Evolutionary conservation across 2,888 invertebrate genomes (phyloP).

Genomic region (Barypeithes pellucidus): DNA sequence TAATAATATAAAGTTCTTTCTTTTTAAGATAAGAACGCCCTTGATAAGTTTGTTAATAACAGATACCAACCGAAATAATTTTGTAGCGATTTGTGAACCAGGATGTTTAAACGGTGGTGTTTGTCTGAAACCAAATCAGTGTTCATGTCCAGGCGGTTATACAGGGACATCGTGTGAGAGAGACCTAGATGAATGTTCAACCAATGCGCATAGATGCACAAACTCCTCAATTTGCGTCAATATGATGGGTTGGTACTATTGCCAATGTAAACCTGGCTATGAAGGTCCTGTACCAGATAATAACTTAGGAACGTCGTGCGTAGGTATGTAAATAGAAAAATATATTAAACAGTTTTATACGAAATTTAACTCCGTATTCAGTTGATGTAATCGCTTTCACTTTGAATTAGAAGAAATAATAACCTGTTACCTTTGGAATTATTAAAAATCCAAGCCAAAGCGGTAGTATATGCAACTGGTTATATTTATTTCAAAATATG

Average conservation of each 20-base stretch:
- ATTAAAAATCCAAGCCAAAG: too few species aligned
- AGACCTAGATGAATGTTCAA: slow-evolving; percentile 89
- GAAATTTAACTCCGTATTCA: too few species aligned
- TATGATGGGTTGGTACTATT: slow-evolving; percentile 92
- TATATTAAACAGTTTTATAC: too few species aligned
- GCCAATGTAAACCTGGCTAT: slow-evolving; percentile 88
- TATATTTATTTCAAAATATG: too few species aligned
- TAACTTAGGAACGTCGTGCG: slow-evolving; percentile 76
- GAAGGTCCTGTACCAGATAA: slow-evolving; percentile 75
- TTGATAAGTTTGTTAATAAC: too few species aligned
- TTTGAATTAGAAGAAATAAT: too few species aligned
- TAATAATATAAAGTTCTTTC: too few species aligned
- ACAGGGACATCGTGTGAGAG: slow-evolving; percentile 87
- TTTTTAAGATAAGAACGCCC: too few species aligned
- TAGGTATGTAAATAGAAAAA: slow-evolving; percentile 74
- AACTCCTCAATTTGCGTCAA: slow-evolving; percentile 87
- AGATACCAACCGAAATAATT: not conserved
- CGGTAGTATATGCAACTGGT: too few species aligned
- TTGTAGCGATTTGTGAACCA: slow-evolving; percentile 83
- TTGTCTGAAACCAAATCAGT: slow-evolving; percentile 84
- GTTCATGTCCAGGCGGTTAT: slow-evolving; percentile 87
- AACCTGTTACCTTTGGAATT: too few species aligned
- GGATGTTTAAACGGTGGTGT: slow-evolving; percentile 89
- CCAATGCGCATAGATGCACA: slow-evolving; percentile 81
- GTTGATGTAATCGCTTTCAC: too few species aligned